Evolutionary conservation across 2,113 vertebrate species (phyloP).

Genomic region (Empidonax traillii): DNA sequence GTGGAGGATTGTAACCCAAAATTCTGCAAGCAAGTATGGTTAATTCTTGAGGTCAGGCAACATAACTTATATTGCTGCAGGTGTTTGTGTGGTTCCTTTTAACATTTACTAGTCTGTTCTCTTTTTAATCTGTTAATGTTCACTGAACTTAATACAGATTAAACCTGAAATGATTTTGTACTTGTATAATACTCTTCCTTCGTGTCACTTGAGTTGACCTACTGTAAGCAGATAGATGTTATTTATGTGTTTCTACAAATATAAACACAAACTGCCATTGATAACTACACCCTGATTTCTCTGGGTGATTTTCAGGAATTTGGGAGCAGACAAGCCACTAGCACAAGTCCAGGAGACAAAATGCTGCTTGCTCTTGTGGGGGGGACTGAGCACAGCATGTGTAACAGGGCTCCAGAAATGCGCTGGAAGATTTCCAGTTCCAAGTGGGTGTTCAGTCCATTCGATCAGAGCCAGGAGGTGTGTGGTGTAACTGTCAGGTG

Average conservation of each 20-base stretch:
- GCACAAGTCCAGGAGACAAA: not conserved
- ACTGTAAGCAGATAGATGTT: not conserved
- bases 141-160: not conserved
- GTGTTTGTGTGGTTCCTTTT: not conserved
- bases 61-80: not conserved
- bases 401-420: not conserved
- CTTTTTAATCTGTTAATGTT: not conserved
- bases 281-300: not conserved
- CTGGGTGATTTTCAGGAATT: not conserved
- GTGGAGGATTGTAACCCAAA: not conserved
- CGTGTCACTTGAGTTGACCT: not conserved
- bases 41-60: not conserved
- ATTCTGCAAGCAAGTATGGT: not conserved
- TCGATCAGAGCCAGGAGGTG: accelerated
- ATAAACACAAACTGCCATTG: not conserved
- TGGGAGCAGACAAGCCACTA: not conserved
- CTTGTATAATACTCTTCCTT: not conserved
- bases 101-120: not conserved
- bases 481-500: not conserved
- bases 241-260: not conserved
- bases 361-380: not conserved
- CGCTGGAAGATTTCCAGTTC: not conserved
- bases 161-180: not conserved
- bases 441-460: not conserved
- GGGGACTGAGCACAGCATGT: accelerated